Evolutionary conservation across 2,888 invertebrate genomes (phyloP).

Genomic region (Diploptera punctata): DNA sequence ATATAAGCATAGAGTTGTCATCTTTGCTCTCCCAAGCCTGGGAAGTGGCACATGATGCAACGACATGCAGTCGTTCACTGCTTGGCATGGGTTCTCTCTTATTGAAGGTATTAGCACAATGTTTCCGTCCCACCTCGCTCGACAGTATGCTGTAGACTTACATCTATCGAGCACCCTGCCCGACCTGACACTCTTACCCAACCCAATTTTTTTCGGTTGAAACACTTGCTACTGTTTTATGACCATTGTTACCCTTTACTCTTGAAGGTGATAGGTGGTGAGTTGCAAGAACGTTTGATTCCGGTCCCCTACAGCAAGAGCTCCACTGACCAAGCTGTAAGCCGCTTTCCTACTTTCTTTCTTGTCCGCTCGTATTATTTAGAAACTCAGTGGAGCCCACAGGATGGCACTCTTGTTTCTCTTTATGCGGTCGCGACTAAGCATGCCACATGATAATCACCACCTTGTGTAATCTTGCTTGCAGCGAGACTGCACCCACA

Average conservation of each 20-base stretch:
- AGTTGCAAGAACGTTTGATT: conserved; percentile 99
- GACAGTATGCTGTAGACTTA: conserved; percentile 43
- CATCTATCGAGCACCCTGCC: conserved; percentile 42
- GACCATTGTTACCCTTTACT: conserved; percentile 81
- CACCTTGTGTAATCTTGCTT: conserved; percentile 9
- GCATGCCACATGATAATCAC: neutral
- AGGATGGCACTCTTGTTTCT: conserved; percentile 37
- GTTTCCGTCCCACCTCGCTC: conserved; percentile 43
- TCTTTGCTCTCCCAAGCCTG: conserved; percentile 40
- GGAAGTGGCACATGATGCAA: conserved; percentile 40
- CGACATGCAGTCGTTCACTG: conserved; percentile 42
- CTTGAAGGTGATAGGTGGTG: conserved; percentile 99
- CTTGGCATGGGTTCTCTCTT: conserved; percentile 45
- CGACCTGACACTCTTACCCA: conserved; percentile 25
- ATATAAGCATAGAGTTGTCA: conserved; percentile 43
- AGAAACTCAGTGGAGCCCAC: conserved; percentile 42
- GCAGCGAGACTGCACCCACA: too few relatives aligned
- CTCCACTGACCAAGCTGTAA: conserved; percentile 99
- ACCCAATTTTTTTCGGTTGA: conserved; percentile 42
- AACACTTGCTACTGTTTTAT: conserved; percentile 46
- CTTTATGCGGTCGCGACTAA: too few relatives aligned
- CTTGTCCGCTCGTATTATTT: conserved; percentile 54
- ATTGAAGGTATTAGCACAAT: conserved; percentile 43
- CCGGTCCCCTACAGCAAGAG: conserved; percentile 99
- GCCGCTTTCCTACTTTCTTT: conserved; percentile 70